Conservation (phyloP, 2,888 invertebrate genomes). For the Diploptera punctata region DNA sequence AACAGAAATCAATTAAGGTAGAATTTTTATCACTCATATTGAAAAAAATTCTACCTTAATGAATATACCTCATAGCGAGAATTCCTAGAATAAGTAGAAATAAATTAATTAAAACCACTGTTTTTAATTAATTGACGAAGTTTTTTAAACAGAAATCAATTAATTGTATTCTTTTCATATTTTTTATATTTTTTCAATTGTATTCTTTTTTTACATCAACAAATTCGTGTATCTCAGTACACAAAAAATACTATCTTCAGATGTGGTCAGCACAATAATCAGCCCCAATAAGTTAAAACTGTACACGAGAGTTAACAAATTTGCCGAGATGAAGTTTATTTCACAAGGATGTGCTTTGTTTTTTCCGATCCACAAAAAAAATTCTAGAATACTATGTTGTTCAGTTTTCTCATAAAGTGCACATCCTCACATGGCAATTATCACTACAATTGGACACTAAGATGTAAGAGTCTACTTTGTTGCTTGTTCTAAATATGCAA, state of each 20-base stretch:
- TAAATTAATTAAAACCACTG: no score
- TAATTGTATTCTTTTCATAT: no score
- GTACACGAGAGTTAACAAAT: not conserved
- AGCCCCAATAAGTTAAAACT: not conserved
- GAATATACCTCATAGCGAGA: no score
- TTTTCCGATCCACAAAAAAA: not conserved
- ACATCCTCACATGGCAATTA: constrained; percentile 24
- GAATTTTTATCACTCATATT: no score
- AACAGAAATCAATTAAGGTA: no score
- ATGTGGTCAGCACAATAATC: constrained; percentile 3
- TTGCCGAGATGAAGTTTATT: not conserved
- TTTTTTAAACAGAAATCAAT: no score
- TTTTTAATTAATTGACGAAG: no score
- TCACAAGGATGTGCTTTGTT: not conserved
- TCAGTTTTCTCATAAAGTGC: constrained; percentile 24
- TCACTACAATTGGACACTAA: constrained; percentile 18
- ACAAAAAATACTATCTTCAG: not conserved
- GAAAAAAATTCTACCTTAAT: no score
- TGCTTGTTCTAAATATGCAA: constrained; percentile 87
- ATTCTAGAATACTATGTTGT: not conserved
- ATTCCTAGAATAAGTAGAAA: no score
- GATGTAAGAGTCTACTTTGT: constrained; percentile 72
- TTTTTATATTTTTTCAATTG: no score
- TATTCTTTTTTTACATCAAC: constrained; percentile 13
- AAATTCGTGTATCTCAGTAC: not conserved